These are phyloP conservation scores for Euphydryas editha DNA, from an alignment of 2,888 invertebrate genomes.

Conservation along the genomic window DNA sequence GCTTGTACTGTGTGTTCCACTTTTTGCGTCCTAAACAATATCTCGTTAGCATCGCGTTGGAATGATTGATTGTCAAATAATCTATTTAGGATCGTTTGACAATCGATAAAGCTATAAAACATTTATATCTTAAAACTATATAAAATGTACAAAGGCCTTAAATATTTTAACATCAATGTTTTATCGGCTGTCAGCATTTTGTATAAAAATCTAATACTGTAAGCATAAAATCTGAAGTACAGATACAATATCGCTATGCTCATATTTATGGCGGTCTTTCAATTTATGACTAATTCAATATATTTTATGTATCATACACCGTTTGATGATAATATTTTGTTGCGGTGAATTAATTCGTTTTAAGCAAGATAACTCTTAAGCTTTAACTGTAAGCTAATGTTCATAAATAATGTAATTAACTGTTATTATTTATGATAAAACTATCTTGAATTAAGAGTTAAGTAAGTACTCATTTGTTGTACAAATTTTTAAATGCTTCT, in stretches of 20 bases:
- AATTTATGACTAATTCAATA: slow-evolving; percentile 44
- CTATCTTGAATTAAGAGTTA: no score
- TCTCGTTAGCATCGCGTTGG: slow-evolving; percentile 26
- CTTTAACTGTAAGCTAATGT: no score
- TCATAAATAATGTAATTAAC: no score
- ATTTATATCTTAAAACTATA: slow-evolving; percentile 2
- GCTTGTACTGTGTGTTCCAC: slow-evolving; percentile 66
- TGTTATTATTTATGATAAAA: no score
- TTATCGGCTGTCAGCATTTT: slow-evolving; percentile 24
- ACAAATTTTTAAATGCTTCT: no score
- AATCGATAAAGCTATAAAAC: background rate
- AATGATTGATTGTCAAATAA: slow-evolving; percentile 29
- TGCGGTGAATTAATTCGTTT: background rate
- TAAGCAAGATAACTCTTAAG: background rate
- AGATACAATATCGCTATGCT: slow-evolving; percentile 35
- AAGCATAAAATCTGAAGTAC: slow-evolving; percentile 34
- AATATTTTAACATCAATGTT: slow-evolving; percentile 5
- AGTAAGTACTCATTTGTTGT: no score
- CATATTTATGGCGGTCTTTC: slow-evolving; percentile 42
- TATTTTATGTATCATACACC: slow-evolving; percentile 35
- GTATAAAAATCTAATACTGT: slow-evolving; percentile 29
- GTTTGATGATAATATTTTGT: slow-evolving; percentile 31
- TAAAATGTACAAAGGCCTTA: slow-evolving; percentile 2
- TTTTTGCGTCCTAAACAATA: slow-evolving; percentile 58
- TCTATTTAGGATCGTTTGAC: slow-evolving; percentile 5